Base-by-base conservation (phyloP, 2,888 invertebrate species). In the Drosophila picticornis region DNA sequence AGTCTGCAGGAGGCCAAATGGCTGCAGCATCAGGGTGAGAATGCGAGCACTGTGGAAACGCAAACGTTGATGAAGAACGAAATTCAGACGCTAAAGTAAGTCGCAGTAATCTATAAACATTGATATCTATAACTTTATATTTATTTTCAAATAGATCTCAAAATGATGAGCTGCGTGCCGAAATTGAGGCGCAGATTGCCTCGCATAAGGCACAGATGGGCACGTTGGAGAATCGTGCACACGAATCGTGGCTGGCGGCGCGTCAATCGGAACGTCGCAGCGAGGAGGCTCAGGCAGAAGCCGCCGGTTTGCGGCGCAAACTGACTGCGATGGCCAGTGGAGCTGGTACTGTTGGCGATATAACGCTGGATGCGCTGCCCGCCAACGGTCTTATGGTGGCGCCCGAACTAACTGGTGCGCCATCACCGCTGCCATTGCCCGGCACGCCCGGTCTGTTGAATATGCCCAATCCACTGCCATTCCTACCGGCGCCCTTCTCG, bases 171-270 rank as follows among this genome's bases (percentile, higher is more conserved):
- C 92, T 98, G 74, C 97, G 97, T 67, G 95, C 96, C 64, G 98
- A 98, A 94, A 95, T 98, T 72, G 95, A 97, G n/a, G 97, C 97
- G 68, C 97, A 97, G 92, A 96, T 97, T 92, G 96, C 95, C 2
- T 93, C 94, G 9, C 94, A 94, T 25, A 95, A 95, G 85, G 93
- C 94, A 0, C 97, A 97, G 90, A 96, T 97, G 80, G 95, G 97
- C 63, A 95, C 95, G 67, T 94, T 97, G 68, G 98, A 98, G 93
- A 96, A 96, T 86, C 96, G 97, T 79, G 96, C 97, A 22, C 97
- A 98, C 93, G 96, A 97, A 90, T 96, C 96, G 79, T 97, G 97
- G 98, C 95, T 98, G 62, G 95, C 96, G 70, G 96, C 97, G 19
- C 94, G 98, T 58, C 96, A 97, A 90, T 96, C 96, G 40, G 96